Evolutionary conservation across 35 echinoderm and acorn worm genomes (phyloP).

Genomic region (Hemicentrotus pulcherrimus): DNA sequence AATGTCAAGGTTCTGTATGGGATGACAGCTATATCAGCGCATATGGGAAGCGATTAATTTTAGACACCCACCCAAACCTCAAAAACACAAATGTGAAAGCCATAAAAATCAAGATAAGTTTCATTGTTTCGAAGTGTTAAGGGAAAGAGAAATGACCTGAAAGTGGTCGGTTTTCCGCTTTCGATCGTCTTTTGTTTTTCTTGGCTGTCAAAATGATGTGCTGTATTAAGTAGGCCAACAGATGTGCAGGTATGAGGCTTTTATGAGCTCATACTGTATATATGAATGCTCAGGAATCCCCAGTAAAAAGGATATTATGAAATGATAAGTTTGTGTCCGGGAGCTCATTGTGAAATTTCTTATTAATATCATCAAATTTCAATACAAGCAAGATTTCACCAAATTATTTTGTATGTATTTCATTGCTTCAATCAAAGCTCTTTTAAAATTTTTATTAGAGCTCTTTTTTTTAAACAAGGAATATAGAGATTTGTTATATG

Average conservation of each 20-base stretch:
- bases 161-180: background rate
- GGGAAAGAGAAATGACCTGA: background rate
- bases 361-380: no score
- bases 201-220: background rate
- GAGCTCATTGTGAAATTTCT: no score
- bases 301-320: no score
- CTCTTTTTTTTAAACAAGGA: no score
- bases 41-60: constrained; percentile 13
- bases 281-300: background rate
- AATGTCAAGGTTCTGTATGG: background rate
- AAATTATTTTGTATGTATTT: no score
- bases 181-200: background rate
- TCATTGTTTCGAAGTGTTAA: background rate
- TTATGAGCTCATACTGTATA: background rate
- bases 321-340: no score
- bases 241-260: background rate
- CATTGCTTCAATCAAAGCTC: no score
- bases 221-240: background rate
- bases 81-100: background rate
- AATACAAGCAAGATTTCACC: no score
- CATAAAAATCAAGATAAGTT: background rate
- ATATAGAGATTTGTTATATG: no score
- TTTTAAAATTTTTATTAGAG: no score
- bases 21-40: background rate
- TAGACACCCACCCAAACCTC: background rate